A percentile compares a stretch with the other conserved stretches of the same genome.
These are phyloP conservation scores for Odontamblyopus rebecca DNA, from an alignment of 2,797 vertebrate genomes.

Conservation along the genomic window DNA sequence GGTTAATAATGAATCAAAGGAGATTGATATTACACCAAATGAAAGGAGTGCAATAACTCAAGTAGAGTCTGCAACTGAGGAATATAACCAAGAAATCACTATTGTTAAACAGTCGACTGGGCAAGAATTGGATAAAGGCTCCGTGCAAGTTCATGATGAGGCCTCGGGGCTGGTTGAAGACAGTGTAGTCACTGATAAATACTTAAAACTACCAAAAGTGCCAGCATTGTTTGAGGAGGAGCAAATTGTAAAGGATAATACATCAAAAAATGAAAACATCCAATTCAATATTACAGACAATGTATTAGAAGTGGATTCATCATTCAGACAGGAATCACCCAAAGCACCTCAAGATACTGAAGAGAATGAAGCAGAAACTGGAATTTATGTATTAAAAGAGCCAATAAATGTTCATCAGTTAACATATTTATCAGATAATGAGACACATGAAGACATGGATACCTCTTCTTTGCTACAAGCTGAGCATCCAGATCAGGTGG, in stretches of 20 bases:
- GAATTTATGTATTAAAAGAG: background rate
- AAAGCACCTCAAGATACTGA: constrained; percentile 17
- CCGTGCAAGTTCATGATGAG: background rate
- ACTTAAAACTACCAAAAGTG: background rate
- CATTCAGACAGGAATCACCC: constrained; percentile 9
- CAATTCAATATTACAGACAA: background rate
- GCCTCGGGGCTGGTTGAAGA: background rate
- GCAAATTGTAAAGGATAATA: background rate
- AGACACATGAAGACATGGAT: background rate
- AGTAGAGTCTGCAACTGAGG: background rate
- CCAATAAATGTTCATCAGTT: constrained; percentile 3
- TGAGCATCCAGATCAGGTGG: background rate
- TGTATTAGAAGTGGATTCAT: background rate
- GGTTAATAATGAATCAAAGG: background rate
- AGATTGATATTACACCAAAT: background rate
- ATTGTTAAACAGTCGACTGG: constrained; percentile 1
- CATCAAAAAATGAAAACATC: background rate
- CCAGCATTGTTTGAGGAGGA: background rate
- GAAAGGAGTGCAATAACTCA: background rate
- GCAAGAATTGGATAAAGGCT: background rate
- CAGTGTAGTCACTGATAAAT: background rate
- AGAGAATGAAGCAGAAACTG: background rate
- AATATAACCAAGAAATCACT: background rate
- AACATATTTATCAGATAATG: background rate
- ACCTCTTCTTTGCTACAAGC: background rate